A percentile compares a stretch with the other conserved stretches of the same genome.
Conservation (phyloP, 2,113 vertebrate genomes). For the Ellobius talpinus region DNA sequence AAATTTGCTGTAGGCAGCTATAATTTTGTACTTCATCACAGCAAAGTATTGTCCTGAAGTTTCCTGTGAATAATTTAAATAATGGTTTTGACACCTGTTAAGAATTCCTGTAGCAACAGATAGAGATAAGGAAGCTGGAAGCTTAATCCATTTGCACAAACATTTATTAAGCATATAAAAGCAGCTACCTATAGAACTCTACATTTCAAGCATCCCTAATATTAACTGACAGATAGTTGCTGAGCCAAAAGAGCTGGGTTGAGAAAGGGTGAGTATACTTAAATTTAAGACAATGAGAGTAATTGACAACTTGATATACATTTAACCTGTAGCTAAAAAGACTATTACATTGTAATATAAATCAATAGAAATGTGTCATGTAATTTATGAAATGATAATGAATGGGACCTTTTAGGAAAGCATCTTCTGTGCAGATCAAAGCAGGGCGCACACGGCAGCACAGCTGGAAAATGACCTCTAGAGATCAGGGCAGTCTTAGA, state of each 20-base stretch:
- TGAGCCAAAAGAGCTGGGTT: not conserved
- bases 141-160: slow-evolving; percentile 34
- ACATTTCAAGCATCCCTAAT: not conserved
- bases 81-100: slow-evolving; percentile 30
- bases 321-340: slow-evolving; percentile 54
- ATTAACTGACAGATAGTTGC: slow-evolving; percentile 39
- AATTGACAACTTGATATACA: slow-evolving; percentile 29
- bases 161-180: slow-evolving; percentile 26
- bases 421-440: not conserved
- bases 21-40: not conserved
- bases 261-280: not conserved
- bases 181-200: not conserved
- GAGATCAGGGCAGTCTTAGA: slow-evolving; percentile 1
- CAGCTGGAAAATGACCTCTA: not conserved
- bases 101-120: slow-evolving; percentile 27
- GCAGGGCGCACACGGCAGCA: not conserved
- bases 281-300: slow-evolving; percentile 2
- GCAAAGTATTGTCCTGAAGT: not conserved
- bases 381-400: slow-evolving; percentile 50
- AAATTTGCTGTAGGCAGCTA: not conserved
- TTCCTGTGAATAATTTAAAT: not conserved
- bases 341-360: slow-evolving; percentile 24
- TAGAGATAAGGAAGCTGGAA: slow-evolving; percentile 3
- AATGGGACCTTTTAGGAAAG: not conserved
- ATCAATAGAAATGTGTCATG: slow-evolving; percentile 54